Percentiles rank a stretch among this genome's conserved stretches.
phyloP scores from a whole-genome alignment of 2,113 vertebrate species.

The Phalacrocorax brasilianus region DNA sequence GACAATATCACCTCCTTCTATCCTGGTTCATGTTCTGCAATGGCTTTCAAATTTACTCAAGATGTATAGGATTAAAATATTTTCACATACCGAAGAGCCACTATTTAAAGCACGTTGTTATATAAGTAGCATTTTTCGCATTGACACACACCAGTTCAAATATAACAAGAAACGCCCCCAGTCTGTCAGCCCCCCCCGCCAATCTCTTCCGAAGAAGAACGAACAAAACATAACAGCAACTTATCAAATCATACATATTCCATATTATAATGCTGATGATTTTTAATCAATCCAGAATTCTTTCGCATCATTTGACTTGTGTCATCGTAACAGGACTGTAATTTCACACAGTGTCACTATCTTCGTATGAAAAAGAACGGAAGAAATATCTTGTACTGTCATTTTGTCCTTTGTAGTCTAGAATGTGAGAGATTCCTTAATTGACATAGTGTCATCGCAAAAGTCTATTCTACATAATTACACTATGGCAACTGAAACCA shows the following conservation, averaged over 20 bases:
- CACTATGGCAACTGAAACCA: slow-evolving; percentile 65
- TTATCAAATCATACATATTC: slow-evolving; percentile 47
- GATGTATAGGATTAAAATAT: slow-evolving; percentile 20
- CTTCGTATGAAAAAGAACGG: slow-evolving; percentile 51
- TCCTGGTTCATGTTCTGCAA: not conserved
- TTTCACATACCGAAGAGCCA: not conserved
- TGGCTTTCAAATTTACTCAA: slow-evolving; percentile 14
- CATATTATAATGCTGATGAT: slow-evolving; percentile 50
- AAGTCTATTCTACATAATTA: slow-evolving; percentile 64
- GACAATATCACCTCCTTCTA: not conserved
- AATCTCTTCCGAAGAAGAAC: not conserved
- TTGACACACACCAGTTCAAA: slow-evolving; percentile 23
- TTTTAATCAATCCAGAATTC: slow-evolving; percentile 65
- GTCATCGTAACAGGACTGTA: slow-evolving; percentile 48
- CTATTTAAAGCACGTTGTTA: slow-evolving; percentile 36
- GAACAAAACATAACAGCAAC: slow-evolving; percentile 23
- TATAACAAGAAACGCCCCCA: slow-evolving; percentile 1
- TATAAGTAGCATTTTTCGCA: slow-evolving; percentile 25
- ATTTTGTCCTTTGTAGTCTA: slow-evolving; percentile 66
- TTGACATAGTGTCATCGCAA: slow-evolving; percentile 63
- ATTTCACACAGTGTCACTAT: slow-evolving; percentile 63
- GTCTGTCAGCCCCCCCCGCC: slow-evolving; percentile 17
- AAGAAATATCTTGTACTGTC: slow-evolving; percentile 64
- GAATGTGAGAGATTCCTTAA: slow-evolving; percentile 67
- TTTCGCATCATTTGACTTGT: slow-evolving; percentile 65